These are phyloP conservation scores for Protodeltote pygarga DNA, from an alignment of 2,888 invertebrate genomes.

Conservation along the genomic window DNA sequence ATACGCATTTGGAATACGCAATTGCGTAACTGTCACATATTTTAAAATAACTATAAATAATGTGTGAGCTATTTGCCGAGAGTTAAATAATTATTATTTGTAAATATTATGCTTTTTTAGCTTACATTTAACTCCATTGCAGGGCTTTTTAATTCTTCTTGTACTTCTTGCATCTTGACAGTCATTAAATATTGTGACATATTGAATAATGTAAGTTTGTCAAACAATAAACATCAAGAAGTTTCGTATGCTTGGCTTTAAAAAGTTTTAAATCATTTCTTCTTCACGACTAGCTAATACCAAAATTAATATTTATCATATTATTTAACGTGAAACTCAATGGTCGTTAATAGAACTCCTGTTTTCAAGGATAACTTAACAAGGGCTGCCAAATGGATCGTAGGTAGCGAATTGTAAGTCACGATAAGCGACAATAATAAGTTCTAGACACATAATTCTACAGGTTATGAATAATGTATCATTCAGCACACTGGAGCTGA, in stretches of 20 bases:
- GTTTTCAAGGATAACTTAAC: no score
- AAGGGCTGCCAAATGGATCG: no score
- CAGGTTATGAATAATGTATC: slow-evolving; percentile 33
- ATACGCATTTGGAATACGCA: no score
- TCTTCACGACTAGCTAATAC: no score
- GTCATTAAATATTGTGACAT: slow-evolving; percentile 21
- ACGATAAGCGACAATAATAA: slow-evolving; percentile 12
- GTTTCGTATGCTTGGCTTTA: neutral
- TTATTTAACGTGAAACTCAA: no score
- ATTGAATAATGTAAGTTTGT: neutral
- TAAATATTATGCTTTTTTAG: neutral
- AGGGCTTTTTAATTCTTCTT: slow-evolving; percentile 8
- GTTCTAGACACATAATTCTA: slow-evolving; percentile 17
- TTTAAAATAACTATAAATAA: no score
- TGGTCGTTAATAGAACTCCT: no score
- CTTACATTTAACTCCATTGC: slow-evolving; percentile 33
- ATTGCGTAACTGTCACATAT: no score
- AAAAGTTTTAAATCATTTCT: slow-evolving; percentile 6
- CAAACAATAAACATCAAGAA: slow-evolving; percentile 7
- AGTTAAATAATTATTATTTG: no score
- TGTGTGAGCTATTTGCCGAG: no score
- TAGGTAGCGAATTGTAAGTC: no score
- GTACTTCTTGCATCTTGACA: slow-evolving; percentile 17
- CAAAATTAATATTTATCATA: no score
- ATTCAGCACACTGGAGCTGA: slow-evolving; percentile 3